These are phyloP conservation scores for Troides aeacus DNA, from an alignment of 2,888 invertebrate genomes.

Conservation along the genomic window DNA sequence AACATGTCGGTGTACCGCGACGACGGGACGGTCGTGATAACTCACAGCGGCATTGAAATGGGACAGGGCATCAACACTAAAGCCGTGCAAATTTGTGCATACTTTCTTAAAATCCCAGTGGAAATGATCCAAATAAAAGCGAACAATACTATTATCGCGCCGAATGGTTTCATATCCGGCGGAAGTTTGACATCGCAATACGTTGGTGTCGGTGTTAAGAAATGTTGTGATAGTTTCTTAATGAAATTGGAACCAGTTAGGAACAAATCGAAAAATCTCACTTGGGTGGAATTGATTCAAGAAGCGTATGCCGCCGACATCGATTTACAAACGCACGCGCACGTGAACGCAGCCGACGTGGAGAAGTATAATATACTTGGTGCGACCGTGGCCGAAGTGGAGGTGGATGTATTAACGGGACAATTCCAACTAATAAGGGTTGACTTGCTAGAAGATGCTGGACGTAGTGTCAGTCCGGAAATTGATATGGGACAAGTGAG, in stretches of 20 bases:
- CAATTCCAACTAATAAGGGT: conserved; percentile 82
- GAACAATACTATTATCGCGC: conserved; percentile 78
- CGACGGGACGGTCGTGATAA: conserved; percentile 85
- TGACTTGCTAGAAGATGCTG: conserved; percentile 85
- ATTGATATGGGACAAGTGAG: conserved; percentile 85
- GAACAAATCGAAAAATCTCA: conserved; percentile 64
- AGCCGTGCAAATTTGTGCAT: conserved; percentile 83
- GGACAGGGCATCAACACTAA: conserved; percentile 90
- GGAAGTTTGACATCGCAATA: conserved; percentile 75
- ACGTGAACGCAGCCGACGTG: conserved; percentile 64
- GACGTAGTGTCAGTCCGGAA: conserved; percentile 84
- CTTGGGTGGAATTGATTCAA: conserved; percentile 79
- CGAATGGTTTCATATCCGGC: conserved; percentile 84
- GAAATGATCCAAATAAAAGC: conserved; percentile 84
- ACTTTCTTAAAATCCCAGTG: conserved; percentile 83
- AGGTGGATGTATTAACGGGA: conserved; percentile 89
- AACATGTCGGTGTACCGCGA: conserved; percentile 84
- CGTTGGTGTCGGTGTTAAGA: conserved; percentile 47
- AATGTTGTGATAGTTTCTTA: conserved; percentile 46
- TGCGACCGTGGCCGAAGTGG: conserved; percentile 83
- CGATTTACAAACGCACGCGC: conserved; percentile 75
- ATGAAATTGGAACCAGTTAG: conserved; percentile 61
- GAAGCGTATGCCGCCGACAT: conserved; percentile 71
- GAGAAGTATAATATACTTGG: conserved; percentile 80
- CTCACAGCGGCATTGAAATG: conserved; percentile 87